Evolutionary conservation across 2,888 invertebrate genomes (phyloP), one percentile per base, ranked within the genome.

Genomic region (Parnassius glacialis): DNA sequence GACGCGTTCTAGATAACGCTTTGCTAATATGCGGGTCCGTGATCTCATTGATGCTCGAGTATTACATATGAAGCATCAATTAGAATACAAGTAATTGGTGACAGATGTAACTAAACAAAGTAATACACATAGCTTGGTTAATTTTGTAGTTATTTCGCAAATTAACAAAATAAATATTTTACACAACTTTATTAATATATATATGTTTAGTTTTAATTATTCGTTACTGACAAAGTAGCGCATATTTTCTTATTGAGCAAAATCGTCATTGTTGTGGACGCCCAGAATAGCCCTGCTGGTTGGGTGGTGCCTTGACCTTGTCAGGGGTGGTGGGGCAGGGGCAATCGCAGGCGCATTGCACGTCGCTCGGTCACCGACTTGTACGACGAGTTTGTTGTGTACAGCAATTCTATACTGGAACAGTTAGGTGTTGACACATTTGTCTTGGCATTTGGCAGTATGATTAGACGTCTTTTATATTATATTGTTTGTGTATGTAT

Each of bases 281-380:
- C 81, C 79, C 70, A 76, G 81, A 84, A 85, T 85, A 81, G 74
- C 73, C 70, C 74, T 73, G 72, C 67, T 71, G 69, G 68, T 63
- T 67, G 70, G 74, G 79, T 74, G 80, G 80, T 80, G 73, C 74
- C 75, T 83, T 89, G 89, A 88, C 90, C 90, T 90, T 90, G 88
- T 74, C 76, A 74, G 82, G 84, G 79, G 75, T 68, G 67, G 70
- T 68, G 80, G 78, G 81, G 77, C 76, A 74, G 82, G 84, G 79
- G 75, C 67, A 67, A 70, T 68, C 79, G 78, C 81, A 76, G 69
- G 68, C 68, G 71, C 73, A 69, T 65, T 67, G 68, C 64, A 66
- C 69, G 67, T 64, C 74, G 71, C 71, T 65, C 87, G 87, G 86
- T 86, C 85, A 82, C 79, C 83, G 85, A 88, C 90, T 83, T 72